Evolutionary conservation across 2,113 vertebrate genomes (phyloP), one percentile per base, ranked within the genome.

Genomic region (Percina caprodes): DNA sequence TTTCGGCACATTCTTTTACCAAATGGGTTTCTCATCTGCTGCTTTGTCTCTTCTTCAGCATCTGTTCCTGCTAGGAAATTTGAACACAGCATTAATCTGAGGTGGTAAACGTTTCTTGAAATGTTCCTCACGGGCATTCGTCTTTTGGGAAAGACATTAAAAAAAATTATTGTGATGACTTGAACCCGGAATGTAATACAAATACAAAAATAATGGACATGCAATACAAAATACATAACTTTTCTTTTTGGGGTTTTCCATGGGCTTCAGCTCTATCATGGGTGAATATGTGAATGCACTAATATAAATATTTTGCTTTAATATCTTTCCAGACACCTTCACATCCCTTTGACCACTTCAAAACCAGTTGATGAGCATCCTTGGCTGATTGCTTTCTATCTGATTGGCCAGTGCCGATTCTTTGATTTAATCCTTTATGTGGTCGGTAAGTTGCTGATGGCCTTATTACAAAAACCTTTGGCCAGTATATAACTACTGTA

Each of bases 21-120:
- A 16, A 85, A 89, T 89, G 85, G 69, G 13, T 89, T 90, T 87
- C 66, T 82, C 85, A 79, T 92, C 82, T 85, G 89, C 35, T 42
- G n/a, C 61, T 60, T 66, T 30, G 79, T 83, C 80, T 79, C 51
- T 30, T 82, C 33, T 52, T 48, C 73, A 55, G 77, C 74, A 77
- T 88, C 80, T 84, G 85, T 69, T 85, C 26, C 59, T 80, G 33
- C 59, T 80, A 16, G 60, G 80, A 82, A 80, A 74, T 58, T 0
- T 80, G 56, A 80, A 80, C 0, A 19, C 54, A 33, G 79, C 61
- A 84, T 80, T 54, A 67, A 67, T 80, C 72, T 60, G 78, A 74
- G 77, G 80, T 65, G 85, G 23, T 30, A 68, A 76, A 65, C 30
- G 67, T 51, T 80, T 70, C 56, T 88, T 62, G 74, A 86, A 89